Percentiles rank a stretch among this genome's conserved stretches.
These are phyloP conservation scores for Ceriagrion tenellum DNA, from an alignment of 2,888 invertebrate species.

Conservation along the genomic window DNA sequence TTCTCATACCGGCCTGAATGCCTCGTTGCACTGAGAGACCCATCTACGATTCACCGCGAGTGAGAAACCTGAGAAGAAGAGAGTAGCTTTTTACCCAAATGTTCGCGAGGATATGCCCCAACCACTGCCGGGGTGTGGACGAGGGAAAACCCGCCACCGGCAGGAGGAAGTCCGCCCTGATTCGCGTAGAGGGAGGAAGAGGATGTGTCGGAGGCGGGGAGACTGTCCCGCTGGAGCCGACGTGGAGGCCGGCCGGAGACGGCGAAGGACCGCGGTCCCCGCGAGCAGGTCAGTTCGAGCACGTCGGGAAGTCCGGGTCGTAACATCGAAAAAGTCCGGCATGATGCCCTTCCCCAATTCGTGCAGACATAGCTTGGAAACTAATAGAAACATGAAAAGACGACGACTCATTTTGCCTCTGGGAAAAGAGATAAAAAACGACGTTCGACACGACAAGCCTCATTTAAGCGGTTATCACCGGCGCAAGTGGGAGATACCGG, in stretches of 20 bases:
- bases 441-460: too few relatives aligned
- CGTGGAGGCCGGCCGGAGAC: not conserved
- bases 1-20: not conserved
- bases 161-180: not conserved
- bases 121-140: not conserved
- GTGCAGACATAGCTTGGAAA: too few relatives aligned
- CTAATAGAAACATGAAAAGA: too few relatives aligned
- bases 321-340: too few relatives aligned
- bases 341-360: too few relatives aligned
- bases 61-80: not conserved
- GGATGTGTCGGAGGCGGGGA: not conserved
- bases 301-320: too few relatives aligned
- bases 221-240: not conserved
- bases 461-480: too few relatives aligned
- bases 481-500: not conserved
- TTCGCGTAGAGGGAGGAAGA: not conserved
- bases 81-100: too few relatives aligned
- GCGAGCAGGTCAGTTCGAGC: not conserved
- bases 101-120: not conserved
- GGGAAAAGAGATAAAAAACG: too few relatives aligned
- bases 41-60: not conserved
- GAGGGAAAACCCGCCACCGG: not conserved
- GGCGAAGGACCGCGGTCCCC: not conserved
- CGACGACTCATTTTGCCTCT: too few relatives aligned
- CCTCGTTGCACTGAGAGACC: not conserved